These are phyloP conservation scores for Poecilia picta DNA, from an alignment of 2,797 vertebrate species.

Conservation along the genomic window DNA sequence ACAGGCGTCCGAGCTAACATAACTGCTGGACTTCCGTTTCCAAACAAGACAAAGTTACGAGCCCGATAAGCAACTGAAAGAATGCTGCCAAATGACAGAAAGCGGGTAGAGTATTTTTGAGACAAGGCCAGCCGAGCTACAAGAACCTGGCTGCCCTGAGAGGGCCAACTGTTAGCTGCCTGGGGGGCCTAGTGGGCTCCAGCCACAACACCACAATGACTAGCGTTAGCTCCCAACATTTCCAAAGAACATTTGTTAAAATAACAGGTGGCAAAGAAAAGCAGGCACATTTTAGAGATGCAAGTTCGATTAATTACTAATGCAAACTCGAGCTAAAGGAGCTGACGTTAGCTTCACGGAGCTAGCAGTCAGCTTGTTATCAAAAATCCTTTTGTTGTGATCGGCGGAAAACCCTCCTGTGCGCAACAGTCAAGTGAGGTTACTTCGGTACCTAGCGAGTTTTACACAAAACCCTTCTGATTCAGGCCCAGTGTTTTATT, in stretches of 20 bases:
- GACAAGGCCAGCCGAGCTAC: conserved; percentile 23
- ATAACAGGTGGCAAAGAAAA: background rate
- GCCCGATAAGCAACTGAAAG: background rate
- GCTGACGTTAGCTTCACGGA: conserved; percentile 62
- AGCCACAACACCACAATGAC: conserved; percentile 59
- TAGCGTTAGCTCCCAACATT: conserved; percentile 16
- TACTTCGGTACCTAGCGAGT: conserved; percentile 35
- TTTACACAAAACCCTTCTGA: background rate
- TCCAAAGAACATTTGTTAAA: background rate
- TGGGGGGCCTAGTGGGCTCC: conserved; percentile 46
- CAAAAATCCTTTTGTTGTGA: conserved; percentile 82
- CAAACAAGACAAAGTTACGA: background rate
- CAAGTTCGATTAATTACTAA: background rate
- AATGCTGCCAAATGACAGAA: background rate
- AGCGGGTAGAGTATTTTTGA: conserved; percentile 11
- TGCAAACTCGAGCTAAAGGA: conserved; percentile 16
- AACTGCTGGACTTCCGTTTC: background rate
- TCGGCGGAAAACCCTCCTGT: conserved; percentile 61
- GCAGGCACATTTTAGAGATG: background rate
- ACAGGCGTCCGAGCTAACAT: conserved; percentile 20
- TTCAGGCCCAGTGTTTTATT: background rate
- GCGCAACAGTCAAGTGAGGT: conserved; percentile 66
- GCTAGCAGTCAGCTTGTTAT: conserved; percentile 75
- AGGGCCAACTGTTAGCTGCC: conserved; percentile 50
- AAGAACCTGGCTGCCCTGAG: background rate